Percentiles rank a stretch among this genome's conserved stretches.
phyloP scores from a whole-genome alignment of 2,888 invertebrate species.

The Chloroclysta siterata region DNA sequence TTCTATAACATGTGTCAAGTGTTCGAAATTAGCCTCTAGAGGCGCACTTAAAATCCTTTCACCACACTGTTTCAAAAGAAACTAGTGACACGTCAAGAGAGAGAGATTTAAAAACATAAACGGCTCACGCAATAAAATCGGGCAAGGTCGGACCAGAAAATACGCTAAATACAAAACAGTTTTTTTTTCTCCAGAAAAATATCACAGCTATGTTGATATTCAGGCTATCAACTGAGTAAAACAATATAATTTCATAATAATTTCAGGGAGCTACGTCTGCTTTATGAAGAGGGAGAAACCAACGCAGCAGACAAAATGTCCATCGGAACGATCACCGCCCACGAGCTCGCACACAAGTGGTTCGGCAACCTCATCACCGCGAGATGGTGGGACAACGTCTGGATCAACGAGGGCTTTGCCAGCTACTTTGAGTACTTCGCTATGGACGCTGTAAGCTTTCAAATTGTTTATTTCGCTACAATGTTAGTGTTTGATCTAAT shows the following conservation, averaged over 20 bases:
- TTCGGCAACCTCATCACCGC: conserved; percentile 90
- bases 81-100: too few relatives aligned
- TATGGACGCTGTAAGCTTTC: conserved; percentile 68
- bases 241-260: not conserved
- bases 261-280: conserved; percentile 71
- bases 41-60: too few relatives aligned
- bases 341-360: conserved; percentile 90
- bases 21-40: too few relatives aligned
- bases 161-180: too few relatives aligned
- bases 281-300: conserved; percentile 73
- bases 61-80: too few relatives aligned
- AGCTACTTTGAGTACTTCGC: conserved; percentile 88
- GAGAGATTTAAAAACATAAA: too few relatives aligned
- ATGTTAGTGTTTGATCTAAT: not conserved
- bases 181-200: not conserved
- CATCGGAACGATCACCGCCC: conserved; percentile 83
- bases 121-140: too few relatives aligned
- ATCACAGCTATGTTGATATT: not conserved
- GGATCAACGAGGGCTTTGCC: conserved; percentile 91
- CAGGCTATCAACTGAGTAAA: too few relatives aligned
- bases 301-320: conserved; percentile 68
- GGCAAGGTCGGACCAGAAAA: too few relatives aligned
- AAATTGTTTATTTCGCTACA: not conserved
- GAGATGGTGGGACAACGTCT: conserved; percentile 89
- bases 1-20: too few relatives aligned